A percentile compares a stretch with the other conserved stretches of the same genome.
phyloP scores from a whole-genome alignment of 2,113 vertebrate species.

The Salvelinus fontinalis region DNA sequence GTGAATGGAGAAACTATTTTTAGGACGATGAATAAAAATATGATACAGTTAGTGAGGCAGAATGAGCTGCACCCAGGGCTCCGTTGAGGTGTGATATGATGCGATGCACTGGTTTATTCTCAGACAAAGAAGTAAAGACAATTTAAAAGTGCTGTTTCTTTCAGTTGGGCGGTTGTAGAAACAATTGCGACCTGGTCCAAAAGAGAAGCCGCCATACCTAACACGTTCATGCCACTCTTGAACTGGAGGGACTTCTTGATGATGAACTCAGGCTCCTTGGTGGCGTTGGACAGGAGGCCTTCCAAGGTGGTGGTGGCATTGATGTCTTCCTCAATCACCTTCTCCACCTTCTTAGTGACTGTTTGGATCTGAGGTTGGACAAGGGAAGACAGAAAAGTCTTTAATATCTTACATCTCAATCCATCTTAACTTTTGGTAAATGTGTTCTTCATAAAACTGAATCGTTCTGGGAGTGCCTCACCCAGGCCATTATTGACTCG shows the following conservation, averaged over 20 bases:
- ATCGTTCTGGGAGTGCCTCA: no score
- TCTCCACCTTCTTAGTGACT: slow-evolving; percentile 88
- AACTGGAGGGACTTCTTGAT: slow-evolving; percentile 91
- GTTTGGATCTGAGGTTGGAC: slow-evolving; percentile 86
- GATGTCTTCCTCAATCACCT: slow-evolving; percentile 70
- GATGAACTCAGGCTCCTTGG: slow-evolving; percentile 69
- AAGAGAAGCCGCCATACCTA: slow-evolving; percentile 78
- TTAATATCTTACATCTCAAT: no score
- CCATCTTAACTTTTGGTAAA: no score
- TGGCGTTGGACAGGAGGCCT: slow-evolving; percentile 81
- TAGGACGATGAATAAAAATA: no score
- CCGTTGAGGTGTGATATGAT: not conserved
- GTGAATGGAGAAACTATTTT: no score
- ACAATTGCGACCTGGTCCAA: not conserved
- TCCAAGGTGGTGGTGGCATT: slow-evolving; percentile 77
- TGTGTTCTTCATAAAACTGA: no score
- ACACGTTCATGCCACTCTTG: slow-evolving; percentile 98
- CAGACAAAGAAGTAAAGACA: no score
- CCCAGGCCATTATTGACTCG: not conserved
- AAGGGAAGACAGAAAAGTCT: not conserved
- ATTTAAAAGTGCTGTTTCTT: no score
- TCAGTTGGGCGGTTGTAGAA: not conserved
- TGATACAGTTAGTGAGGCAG: not conserved
- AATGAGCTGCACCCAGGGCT: not conserved
- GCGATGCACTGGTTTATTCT: no score